Evolutionary conservation across 2,113 vertebrate genomes (phyloP).

Genomic region (Chaetodon auriga): DNA sequence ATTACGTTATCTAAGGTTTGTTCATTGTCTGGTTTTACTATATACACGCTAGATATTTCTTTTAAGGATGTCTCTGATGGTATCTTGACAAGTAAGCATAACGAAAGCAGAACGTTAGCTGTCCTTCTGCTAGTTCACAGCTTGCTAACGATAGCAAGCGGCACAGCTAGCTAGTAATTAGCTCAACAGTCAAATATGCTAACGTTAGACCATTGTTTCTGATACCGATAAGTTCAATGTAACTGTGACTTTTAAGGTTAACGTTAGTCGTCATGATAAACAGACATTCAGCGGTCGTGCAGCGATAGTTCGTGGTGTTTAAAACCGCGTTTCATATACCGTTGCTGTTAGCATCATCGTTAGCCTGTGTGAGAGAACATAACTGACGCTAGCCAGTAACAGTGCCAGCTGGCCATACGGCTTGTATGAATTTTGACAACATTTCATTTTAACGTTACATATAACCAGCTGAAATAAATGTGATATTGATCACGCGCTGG

Average conservation of each 20-base stretch:
- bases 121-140: not conserved
- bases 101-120: not conserved
- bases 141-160: conserved; percentile 11
- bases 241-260: accelerated
- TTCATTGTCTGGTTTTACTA: not conserved
- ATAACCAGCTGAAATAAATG: not conserved
- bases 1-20: conserved; percentile 26
- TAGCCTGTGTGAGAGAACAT: not conserved
- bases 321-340: not conserved
- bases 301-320: accelerated
- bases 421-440: no score
- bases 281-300: accelerated
- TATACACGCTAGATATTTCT: not conserved
- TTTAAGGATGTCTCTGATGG: not conserved
- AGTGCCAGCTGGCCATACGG: not conserved
- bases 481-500: no score
- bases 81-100: not conserved
- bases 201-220: not conserved
- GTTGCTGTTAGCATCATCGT: not conserved
- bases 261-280: not conserved
- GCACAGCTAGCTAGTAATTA: conserved; percentile 14
- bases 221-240: accelerated
- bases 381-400: not conserved
- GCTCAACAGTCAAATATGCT: not conserved
- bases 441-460: no score